A percentile compares a stretch with the other conserved stretches of the same genome.
Evolutionary conservation across 2,888 invertebrate species (phyloP).

Genomic region (Nineta flava): DNA sequence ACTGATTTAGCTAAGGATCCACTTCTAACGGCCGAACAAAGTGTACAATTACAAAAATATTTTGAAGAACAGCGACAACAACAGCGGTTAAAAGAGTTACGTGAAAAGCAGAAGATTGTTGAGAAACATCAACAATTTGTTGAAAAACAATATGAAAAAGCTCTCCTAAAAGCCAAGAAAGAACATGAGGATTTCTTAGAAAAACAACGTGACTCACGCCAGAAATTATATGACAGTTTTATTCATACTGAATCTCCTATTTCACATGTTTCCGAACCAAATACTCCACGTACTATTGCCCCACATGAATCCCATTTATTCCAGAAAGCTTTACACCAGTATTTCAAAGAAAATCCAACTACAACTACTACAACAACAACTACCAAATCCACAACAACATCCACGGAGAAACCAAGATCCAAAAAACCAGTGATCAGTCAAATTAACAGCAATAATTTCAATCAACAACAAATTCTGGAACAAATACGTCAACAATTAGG

Average conservation of each 20-base stretch:
- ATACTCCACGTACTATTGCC: slow-evolving; percentile 31
- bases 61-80: slow-evolving; percentile 45
- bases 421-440: background rate
- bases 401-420: slow-evolving; percentile 20
- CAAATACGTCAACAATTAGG: slow-evolving; percentile 36
- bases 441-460: no score
- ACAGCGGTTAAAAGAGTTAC: slow-evolving; percentile 47
- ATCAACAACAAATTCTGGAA: slow-evolving; percentile 17
- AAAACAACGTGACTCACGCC: slow-evolving; percentile 48
- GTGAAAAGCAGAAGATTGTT: slow-evolving; percentile 54
- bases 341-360: slow-evolving; percentile 51
- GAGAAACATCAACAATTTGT: slow-evolving; percentile 62
- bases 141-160: slow-evolving; percentile 64
- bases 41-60: slow-evolving; percentile 31
- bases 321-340: slow-evolving; percentile 45
- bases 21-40: slow-evolving; percentile 18
- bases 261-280: slow-evolving; percentile 12
- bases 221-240: slow-evolving; percentile 29
- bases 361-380: slow-evolving; percentile 52
- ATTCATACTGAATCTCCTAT: slow-evolving; percentile 19
- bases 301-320: slow-evolving; percentile 50
- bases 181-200: slow-evolving; percentile 53
- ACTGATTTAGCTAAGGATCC: slow-evolving; percentile 19
- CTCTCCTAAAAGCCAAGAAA: slow-evolving; percentile 57
- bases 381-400: slow-evolving; percentile 38